A percentile compares a stretch with the other conserved stretches of the same genome.
These are phyloP conservation scores for Ursus arctos DNA, from an alignment of 2,113 vertebrate species.

Conservation along the genomic window DNA sequence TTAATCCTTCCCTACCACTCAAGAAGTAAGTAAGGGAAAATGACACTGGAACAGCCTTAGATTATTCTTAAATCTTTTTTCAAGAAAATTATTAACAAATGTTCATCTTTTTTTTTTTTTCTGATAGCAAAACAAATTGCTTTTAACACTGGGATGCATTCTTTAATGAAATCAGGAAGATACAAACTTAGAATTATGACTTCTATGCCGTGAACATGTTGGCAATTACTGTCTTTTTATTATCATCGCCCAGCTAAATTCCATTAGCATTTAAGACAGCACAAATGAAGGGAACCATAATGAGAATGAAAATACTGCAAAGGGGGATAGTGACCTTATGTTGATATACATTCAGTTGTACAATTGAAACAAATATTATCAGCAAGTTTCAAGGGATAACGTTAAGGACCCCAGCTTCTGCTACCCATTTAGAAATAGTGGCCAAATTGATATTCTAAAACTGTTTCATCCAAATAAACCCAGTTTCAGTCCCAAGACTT, in stretches of 20 bases:
- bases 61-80: neutral
- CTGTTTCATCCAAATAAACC: neutral
- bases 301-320: neutral
- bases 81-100: neutral
- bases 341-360: neutral
- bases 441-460: neutral
- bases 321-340: neutral
- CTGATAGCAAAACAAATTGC: neutral
- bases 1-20: neutral
- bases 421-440: neutral
- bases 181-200: neutral
- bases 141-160: neutral
- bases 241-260: neutral
- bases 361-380: neutral
- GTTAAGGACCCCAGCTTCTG: neutral
- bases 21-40: neutral
- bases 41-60: neutral
- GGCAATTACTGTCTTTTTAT: neutral
- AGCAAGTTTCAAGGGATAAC: neutral
- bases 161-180: neutral
- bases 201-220: neutral
- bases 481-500: neutral
- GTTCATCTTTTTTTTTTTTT: neutral
- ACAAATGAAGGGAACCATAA: neutral
- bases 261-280: neutral